Percentiles rank a stretch among this genome's conserved stretches.
These are phyloP conservation scores for Nephrotoma flavescens DNA, from an alignment of 2,888 invertebrate species.

Conservation along the genomic window DNA sequence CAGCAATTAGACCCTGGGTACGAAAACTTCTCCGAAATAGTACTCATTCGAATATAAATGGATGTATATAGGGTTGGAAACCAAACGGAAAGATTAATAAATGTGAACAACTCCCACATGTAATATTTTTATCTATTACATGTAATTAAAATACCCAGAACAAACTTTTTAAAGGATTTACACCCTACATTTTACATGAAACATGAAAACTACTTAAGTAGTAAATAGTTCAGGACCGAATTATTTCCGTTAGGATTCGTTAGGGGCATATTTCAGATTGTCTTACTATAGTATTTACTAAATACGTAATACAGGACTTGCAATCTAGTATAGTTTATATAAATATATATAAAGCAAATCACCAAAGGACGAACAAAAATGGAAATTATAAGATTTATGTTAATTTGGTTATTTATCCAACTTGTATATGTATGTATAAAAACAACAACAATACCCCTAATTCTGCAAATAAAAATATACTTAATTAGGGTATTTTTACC, in stretches of 20 bases:
- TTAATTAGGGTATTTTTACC: background rate
- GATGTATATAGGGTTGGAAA: background rate
- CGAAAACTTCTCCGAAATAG: background rate
- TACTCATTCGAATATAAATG: background rate
- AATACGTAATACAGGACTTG: background rate
- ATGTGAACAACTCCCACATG: background rate
- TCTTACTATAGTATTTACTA: background rate
- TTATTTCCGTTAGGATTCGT: background rate
- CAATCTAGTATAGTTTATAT: background rate
- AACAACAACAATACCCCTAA: background rate
- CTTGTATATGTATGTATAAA: background rate
- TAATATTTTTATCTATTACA: background rate
- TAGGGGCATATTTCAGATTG: background rate
- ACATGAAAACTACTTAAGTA: background rate
- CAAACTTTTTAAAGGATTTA: background rate
- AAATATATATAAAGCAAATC: background rate
- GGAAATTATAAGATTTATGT: background rate
- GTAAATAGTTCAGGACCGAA: background rate
- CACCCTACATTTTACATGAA: background rate
- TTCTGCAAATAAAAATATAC: background rate
- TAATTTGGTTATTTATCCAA: background rate
- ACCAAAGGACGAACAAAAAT: background rate
- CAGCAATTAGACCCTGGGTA: background rate
- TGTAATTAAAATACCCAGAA: background rate
- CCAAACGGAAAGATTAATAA: background rate